Conservation (phyloP, 2,888 invertebrate genomes). For the Opisthograptis luteolata region DNA sequence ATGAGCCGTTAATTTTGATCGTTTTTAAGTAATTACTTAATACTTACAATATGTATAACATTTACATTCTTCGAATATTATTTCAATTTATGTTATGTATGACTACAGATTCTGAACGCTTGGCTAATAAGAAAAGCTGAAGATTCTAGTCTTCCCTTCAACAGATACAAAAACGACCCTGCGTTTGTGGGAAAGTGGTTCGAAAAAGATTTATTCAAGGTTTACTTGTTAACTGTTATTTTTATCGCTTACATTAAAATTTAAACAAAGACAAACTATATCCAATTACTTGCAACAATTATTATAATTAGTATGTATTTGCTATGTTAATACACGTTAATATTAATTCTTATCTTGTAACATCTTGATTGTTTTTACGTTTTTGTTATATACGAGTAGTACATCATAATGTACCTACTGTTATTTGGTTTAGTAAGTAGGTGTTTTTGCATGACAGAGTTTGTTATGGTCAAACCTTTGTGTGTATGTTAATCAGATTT, state of each 20-base stretch:
- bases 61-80: too few species aligned
- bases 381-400: too few species aligned
- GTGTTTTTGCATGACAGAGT: too few species aligned
- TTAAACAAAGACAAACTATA: not conserved
- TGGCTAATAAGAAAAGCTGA: conserved; percentile 1
- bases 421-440: too few species aligned
- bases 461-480: not conserved
- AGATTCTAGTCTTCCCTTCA: not conserved
- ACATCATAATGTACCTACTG: not conserved
- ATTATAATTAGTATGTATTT: conserved; percentile 12
- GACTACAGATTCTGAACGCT: conserved; percentile 4
- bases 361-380: not conserved
- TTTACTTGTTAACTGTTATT: not conserved
- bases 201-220: conserved; percentile 7
- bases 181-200: conserved; percentile 12
- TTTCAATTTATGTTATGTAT: conserved; percentile 11
- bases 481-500: too few species aligned
- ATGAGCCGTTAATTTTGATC: too few species aligned
- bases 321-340: conserved; percentile 8
- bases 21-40: not conserved
- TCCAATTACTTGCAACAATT: conserved; percentile 8
- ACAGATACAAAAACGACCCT: not conserved
- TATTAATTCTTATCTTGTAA: not conserved
- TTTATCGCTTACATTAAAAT: not conserved
- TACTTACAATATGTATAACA: too few species aligned